These are phyloP conservation scores for Sebastes minor DNA, from an alignment of 2,797 vertebrate species.

Conservation along the genomic window DNA sequence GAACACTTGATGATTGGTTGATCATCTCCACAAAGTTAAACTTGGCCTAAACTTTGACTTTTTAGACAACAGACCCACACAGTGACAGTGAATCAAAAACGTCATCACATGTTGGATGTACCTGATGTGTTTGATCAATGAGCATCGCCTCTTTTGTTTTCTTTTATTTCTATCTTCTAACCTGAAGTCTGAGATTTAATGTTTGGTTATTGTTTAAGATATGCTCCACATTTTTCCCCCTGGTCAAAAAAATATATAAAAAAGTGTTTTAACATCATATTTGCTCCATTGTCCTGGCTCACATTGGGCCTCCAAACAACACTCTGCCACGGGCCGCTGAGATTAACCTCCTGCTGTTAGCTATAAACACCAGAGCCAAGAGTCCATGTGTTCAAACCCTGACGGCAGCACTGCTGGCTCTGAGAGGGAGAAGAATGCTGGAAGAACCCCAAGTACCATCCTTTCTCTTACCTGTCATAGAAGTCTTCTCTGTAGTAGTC, in stretches of 20 bases:
- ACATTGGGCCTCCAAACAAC: neutral
- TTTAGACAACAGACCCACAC: neutral
- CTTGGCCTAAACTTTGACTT: neutral
- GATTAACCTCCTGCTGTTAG: slow-evolving; percentile 7
- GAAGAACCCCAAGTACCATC: neutral
- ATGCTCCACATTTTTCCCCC: neutral
- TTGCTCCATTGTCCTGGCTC: neutral
- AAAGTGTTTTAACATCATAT: neutral
- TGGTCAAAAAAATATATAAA: neutral
- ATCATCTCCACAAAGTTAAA: neutral
- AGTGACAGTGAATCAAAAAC: neutral
- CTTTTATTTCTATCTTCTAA: neutral
- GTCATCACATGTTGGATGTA: neutral
- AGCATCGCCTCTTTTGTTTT: neutral
- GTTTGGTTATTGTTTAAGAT: neutral
- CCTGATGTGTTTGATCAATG: neutral
- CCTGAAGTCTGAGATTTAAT: neutral
- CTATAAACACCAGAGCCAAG: neutral
- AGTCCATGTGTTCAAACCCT: neutral
- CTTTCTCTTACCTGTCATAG: slow-evolving; percentile 87
- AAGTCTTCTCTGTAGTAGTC: slow-evolving; percentile 93
- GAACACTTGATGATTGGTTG: neutral
- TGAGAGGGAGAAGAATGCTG: neutral
- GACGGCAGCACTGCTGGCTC: neutral
- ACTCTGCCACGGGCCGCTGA: neutral